Base-by-base conservation (phyloP, 2,888 invertebrate species). In the Tetramorium bicarinatum region DNA sequence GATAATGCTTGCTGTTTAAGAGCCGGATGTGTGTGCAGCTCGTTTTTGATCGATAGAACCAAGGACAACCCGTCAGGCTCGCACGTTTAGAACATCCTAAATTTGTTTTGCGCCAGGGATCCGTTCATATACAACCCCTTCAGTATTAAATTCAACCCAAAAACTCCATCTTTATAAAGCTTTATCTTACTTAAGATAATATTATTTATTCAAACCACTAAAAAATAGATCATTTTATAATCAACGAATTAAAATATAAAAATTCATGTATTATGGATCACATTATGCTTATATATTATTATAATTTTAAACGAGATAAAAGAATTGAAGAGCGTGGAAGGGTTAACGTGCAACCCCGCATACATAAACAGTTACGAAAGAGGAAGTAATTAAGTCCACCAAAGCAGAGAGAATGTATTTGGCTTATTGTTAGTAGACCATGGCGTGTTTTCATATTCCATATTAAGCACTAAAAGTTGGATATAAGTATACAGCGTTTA, bases 31-130 rank as follows among this genome's bases (percentile, higher is more conserved):
- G 52, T 52, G 52, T 54, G 79, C 71, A 71, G 59, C 49, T 80
- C 79, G 69, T 81, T 72, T 66, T 49, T 72, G 83, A 83, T 83
- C 83, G 82, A 83, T 83, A 83, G 29, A 81, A 81, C 81, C 83
- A 83, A 83, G 83, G 83, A 81, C 83, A 29, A 71, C 47, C n/a
- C 56, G 62, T 69, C 38, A 76, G 61, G 54, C 77, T 69, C 59
- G 66, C 66, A 25, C 77, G 67, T 59, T 66, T 59, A 67, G 76
- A 82, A 61, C 25, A 80, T 80, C 71, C 79, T 59, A 69, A 79
- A 69, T 79, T 69, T 69, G 34, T 44, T 56, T 21, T 38, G 69
- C 38, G 25, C 34, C 8, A 15, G 21, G 2, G 18, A 47, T 47
- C n/a, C 67, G 6, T 77, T 44, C 49, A 9, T 47, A 29, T n/a